Base-by-base conservation (phyloP, 2,888 invertebrate genomes). In the Lasioglossum vierecki region DNA sequence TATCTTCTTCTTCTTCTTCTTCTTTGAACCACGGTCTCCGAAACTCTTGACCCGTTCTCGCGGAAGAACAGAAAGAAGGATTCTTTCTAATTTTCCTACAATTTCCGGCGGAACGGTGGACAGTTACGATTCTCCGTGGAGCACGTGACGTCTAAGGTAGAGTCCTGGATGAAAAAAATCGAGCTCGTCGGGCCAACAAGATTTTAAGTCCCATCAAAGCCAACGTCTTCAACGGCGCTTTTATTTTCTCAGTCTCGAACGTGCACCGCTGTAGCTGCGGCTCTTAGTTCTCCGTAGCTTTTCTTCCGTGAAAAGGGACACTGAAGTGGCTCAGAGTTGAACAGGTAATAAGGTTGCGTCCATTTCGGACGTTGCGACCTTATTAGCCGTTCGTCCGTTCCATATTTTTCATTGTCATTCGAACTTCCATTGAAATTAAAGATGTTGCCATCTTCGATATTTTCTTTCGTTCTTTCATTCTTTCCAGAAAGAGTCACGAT, bases 171-270 rank as follows among this genome's bases (percentile, higher is more conserved):
- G 4, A 35, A 66, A 66, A 66, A 66, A 66, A 66, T 66, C 35
- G 66, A 66, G 66, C 18, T 35, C 66, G 18, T 2, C 66, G 66
- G 35, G 6, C 66, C 66, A 66, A 66, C 66, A 66, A 66, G 66
- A 66, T 66, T 66, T 66, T 66, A 66, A 66, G 66, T 66, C 66
- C 18, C 66, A 66, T 35, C 66, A 66, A 30, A 66, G 35, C 30
- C 6, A 18, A 35, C 35, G 8, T 66, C 66, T 66, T 66, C 35
- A 66, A 66, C 66, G 35, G 18, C 66, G 66, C 18, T 66, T 66
- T 66, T 66, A 66, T 66, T 66, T 66, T 66, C 18, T 8, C 35
- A 8, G 66, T 35, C 66, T 66, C 35, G 66, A 66, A 66, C 35
- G 66, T 66, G 66, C 35, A 13, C 44, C 11, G 18, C 66, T 9